Evolutionary conservation across 1,140 invertebrate species (phyloP).

Genomic region (Pachyrhynchus sulphureomaculatus): DNA sequence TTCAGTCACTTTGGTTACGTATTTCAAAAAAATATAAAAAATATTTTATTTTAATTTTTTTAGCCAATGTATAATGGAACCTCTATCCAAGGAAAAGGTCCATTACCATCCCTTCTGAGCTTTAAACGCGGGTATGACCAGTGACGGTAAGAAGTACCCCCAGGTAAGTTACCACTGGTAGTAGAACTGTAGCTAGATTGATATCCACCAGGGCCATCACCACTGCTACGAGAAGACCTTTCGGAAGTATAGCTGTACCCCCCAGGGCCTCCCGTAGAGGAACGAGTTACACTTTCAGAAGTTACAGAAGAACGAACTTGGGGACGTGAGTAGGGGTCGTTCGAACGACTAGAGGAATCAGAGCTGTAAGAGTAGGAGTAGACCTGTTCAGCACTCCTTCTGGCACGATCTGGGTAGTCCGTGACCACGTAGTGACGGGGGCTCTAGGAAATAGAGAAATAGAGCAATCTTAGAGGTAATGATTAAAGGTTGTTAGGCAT

Average conservation of each 20-base stretch:
- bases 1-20: not conserved
- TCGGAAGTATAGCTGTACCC: slow-evolving; percentile 73
- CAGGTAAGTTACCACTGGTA: slow-evolving; percentile 72
- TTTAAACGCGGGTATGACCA: slow-evolving; percentile 82
- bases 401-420: slow-evolving; percentile 65
- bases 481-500: not conserved
- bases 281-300: slow-evolving; percentile 65
- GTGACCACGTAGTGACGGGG: slow-evolving; percentile 81
- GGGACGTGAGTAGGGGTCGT: slow-evolving; percentile 58
- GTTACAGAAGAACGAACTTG: slow-evolving; percentile 63
- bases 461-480: slow-evolving; percentile 13
- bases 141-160: slow-evolving; percentile 78
- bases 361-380: slow-evolving; percentile 79
- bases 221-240: slow-evolving; percentile 63
- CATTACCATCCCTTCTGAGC: slow-evolving; percentile 4
- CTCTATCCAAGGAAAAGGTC: slow-evolving; percentile 1
- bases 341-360: slow-evolving; percentile 53
- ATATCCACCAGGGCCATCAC: slow-evolving; percentile 76
- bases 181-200: slow-evolving; percentile 72
- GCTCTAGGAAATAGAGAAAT: slow-evolving; percentile 61
- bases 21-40: no score
- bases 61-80: no score
- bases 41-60: no score
- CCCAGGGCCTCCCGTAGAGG: slow-evolving; percentile 64
- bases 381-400: slow-evolving; percentile 70